Conservation (phyloP, 2,113 vertebrate species). For the Dolichallabes microphthalmus region DNA sequence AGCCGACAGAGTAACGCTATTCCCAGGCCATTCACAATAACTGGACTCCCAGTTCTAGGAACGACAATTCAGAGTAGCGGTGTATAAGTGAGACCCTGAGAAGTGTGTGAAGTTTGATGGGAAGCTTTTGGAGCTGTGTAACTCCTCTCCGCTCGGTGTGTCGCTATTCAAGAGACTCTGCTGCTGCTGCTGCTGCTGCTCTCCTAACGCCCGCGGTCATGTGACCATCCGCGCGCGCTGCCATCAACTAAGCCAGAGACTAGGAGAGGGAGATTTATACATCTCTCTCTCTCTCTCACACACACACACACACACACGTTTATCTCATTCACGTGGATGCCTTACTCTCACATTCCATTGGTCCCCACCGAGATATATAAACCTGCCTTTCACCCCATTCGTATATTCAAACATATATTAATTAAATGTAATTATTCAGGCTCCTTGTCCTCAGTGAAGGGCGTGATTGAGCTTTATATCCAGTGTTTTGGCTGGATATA, state of each 20-base stretch:
- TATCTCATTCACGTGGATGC: background rate
- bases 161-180: constrained; percentile 35
- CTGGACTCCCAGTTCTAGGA: background rate
- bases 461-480: too few relatives aligned
- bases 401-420: too few relatives aligned
- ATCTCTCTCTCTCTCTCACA: constrained; percentile 8
- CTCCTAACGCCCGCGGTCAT: constrained; percentile 42
- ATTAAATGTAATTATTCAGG: too few relatives aligned
- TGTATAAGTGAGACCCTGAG: background rate
- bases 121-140: constrained; percentile 5
- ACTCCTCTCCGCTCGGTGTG: constrained; percentile 42
- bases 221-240: constrained; percentile 42
- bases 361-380: background rate
- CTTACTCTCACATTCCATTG: background rate
- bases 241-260: constrained; percentile 34
- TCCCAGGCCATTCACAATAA: constrained; percentile 15
- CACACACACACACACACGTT: background rate
- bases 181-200: constrained; percentile 38
- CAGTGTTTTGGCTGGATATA: too few relatives aligned
- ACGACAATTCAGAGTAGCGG: background rate
- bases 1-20: background rate
- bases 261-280: constrained; percentile 31
- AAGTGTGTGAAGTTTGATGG: background rate
- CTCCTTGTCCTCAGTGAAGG: too few relatives aligned
- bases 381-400: background rate